Base-by-base conservation (phyloP, 1,140 invertebrate genomes). In the Holcopasites calliopsidis region DNA sequence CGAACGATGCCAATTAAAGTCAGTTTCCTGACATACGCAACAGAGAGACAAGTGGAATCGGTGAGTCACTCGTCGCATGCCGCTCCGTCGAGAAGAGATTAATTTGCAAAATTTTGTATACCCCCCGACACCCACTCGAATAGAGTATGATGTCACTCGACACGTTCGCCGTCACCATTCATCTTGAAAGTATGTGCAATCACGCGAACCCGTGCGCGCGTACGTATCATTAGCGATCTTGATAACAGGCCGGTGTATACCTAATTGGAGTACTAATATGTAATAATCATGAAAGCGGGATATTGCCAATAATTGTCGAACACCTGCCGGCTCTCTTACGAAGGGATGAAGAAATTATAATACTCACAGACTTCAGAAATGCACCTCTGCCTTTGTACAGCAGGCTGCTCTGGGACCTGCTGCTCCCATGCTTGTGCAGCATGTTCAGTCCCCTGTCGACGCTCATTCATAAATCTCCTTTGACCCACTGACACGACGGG, bases 341-440 rank as follows among this genome's bases (percentile, higher is more conserved):
- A n/a, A n/a, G n/a, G n/a, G n/a, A n/a, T n/a, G n/a, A n/a, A n/a
- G n/a, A n/a, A n/a, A n/a, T n/a, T n/a, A n/a, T 3, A n/a, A 11
- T 60, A 85, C 87, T 88, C 85, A 88, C 87, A 8, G 87, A 87
- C 85, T 88, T 87, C 7, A 88, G 82, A 31, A 88, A 88, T 8
- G 64, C 68, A 11, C 80, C 84, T 47, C 84, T 81, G 40, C 82
- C 82, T 18, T 80, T 83, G 64, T 86, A 82, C 28, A 85, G 64
- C 40, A 75, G 71, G 16, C 79, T 79, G 31, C 68, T 80, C 21
- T 76, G 81, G 23, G 79, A 57, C 52, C 64, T 80, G 16, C 71
- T 83, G 16, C 71, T 82, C 26, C 64, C 73, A 80, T 81, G 84
- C 81, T 82, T 84, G 52, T 85, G 84, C 71, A 86, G 84, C 84